Evolutionary conservation across 2,113 vertebrate species (phyloP).

Genomic region (Ciconia boyciana): DNA sequence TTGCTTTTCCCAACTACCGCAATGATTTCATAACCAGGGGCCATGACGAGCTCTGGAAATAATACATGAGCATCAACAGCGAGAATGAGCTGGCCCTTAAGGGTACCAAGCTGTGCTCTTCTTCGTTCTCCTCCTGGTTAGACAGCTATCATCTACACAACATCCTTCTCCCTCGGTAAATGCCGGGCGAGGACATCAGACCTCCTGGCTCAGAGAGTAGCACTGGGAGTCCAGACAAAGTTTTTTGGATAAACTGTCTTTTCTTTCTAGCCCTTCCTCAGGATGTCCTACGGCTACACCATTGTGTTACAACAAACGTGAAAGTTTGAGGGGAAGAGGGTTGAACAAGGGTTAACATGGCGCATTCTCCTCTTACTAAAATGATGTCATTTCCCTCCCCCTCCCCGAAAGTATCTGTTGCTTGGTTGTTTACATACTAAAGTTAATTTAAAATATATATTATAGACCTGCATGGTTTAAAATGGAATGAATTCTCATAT

Average conservation of each 20-base stretch:
- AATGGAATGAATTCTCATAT: background rate
- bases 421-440: conserved; percentile 46
- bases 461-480: background rate
- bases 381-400: conserved; percentile 43
- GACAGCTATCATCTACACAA: background rate
- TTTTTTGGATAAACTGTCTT: background rate
- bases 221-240: background rate
- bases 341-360: conserved; percentile 54
- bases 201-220: background rate
- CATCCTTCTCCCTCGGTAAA: accelerated
- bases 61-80: background rate
- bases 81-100: background rate
- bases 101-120: background rate
- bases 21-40: background rate
- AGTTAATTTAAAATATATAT: conserved; percentile 21
- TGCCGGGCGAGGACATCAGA: accelerated
- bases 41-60: background rate
- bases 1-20: background rate
- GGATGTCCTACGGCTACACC: background rate
- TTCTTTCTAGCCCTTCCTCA: background rate
- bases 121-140: background rate
- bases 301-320: background rate
- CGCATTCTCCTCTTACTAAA: conserved; percentile 28
- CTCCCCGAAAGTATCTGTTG: conserved; percentile 31
- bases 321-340: background rate